Base-by-base conservation (phyloP, 2,797 vertebrate species). In the Botia almorhae region DNA sequence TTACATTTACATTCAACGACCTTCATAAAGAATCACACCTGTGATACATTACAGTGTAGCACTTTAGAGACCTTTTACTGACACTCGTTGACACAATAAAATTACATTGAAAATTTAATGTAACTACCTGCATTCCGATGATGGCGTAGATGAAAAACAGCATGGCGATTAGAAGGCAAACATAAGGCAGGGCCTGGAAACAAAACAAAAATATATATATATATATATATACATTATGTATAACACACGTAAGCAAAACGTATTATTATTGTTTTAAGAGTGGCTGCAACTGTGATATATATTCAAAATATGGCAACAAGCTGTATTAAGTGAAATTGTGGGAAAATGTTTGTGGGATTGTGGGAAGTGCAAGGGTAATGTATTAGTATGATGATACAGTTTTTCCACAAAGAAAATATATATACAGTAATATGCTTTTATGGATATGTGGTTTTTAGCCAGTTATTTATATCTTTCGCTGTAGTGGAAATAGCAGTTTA, bases 91-190 rank as follows among this genome's bases (percentile, higher is more conserved):
- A 67, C n/a, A 29, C 39, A 23, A 19, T 72, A 12, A 61, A 13
- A 50, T 56, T 23, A 26, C 16, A 39, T 50, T 48, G n/a, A 10
- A 29, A 29, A 43, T 36, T 68, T 39, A n/a, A 14, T 29, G 50
- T 51, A 89, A 94, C 87, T 88, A 99, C 97, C 96, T 99, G 97
- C 97, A 98, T 99, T 86, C 98, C 98, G 26, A 99, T 98, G 84
- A 99, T 99, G 91, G 98, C 98, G 1, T 99, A 99, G 89, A 99
- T 99, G 93, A 99, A 99, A 92, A 99, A 99, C 78, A 98, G 95
- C 98, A 99, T 99, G 50, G 97, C 98, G 21, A 99, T 99, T 84
- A 99, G 95, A 77, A 99, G 96, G 85, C 97, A 99, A 83, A 99
- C 97, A 0, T 99, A 99, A 14, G 97, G 97, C 90, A 99, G 93